These are phyloP conservation scores for Otis tarda DNA, from an alignment of 2,113 vertebrate genomes.

Conservation along the genomic window DNA sequence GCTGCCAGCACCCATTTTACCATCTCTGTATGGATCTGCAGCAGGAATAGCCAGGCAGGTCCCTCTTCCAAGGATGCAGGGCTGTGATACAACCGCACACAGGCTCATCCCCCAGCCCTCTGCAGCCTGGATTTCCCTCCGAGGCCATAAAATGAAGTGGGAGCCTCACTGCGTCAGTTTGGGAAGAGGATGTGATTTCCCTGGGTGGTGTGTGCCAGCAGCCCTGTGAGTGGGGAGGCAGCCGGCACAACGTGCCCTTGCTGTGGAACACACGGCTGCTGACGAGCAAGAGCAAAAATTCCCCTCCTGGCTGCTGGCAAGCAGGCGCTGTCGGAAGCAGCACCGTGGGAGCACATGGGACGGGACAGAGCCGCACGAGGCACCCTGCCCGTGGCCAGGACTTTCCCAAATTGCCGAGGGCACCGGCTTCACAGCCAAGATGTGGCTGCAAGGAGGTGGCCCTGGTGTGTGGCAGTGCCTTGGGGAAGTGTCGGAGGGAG, in stretches of 20 bases:
- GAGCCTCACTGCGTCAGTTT: neutral
- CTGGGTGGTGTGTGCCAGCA: neutral
- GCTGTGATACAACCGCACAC: rapidly evolving
- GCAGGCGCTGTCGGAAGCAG: neutral
- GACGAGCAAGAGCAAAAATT: neutral
- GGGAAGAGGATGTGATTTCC: neutral
- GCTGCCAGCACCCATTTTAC: neutral
- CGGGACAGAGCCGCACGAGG: rapidly evolving
- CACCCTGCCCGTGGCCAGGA: neutral
- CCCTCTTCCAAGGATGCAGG: neutral
- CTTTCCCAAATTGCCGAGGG: neutral
- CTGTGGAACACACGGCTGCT: neutral
- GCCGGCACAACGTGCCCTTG: rapidly evolving
- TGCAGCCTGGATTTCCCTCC: neutral
- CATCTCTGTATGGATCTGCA: neutral
- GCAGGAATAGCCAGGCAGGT: neutral
- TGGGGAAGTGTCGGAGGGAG: neutral
- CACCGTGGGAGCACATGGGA: neutral
- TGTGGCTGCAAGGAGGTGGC: neutral
- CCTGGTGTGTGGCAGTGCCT: rapidly evolving
- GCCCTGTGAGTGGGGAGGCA: rapidly evolving
- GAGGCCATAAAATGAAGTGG: neutral
- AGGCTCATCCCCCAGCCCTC: neutral
- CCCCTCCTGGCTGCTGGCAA: neutral
- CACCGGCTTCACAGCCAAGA: rapidly evolving